Conservation (phyloP, 2,113 vertebrate species). For the Numenius arquata region DNA sequence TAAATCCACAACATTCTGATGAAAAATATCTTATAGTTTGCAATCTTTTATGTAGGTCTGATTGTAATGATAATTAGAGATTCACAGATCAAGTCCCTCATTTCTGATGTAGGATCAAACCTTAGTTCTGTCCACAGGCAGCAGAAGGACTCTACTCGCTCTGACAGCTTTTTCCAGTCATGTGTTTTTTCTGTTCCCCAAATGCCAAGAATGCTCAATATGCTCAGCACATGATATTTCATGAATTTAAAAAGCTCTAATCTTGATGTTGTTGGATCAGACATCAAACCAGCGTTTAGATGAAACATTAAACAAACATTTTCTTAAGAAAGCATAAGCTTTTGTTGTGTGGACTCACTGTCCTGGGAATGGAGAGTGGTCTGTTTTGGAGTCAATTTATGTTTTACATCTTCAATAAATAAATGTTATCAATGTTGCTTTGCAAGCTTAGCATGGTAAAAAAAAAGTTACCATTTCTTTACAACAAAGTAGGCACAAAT, state of each 20-base stretch:
- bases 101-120: neutral
- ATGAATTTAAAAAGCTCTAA: neutral
- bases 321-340: neutral
- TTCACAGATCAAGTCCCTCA: neutral
- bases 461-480: neutral
- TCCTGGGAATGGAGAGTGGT: neutral
- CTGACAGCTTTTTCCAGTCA: neutral
- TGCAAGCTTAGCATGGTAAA: neutral
- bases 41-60: neutral
- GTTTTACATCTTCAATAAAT: slow-evolving; percentile 19
- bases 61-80: neutral
- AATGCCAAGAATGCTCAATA: neutral
- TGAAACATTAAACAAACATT: neutral
- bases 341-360: neutral
- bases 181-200: neutral
- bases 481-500: neutral
- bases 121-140: neutral
- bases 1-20: neutral
- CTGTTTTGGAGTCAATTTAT: slow-evolving; percentile 14
- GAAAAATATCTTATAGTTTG: neutral
- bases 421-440: neutral
- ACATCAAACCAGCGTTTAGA: slow-evolving; percentile 9
- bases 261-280: slow-evolving; percentile 2
- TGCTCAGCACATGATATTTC: neutral
- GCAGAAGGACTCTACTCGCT: neutral